Base-by-base conservation (phyloP, 23 tunicate species). In the Halocynthia aurantium region DNA sequence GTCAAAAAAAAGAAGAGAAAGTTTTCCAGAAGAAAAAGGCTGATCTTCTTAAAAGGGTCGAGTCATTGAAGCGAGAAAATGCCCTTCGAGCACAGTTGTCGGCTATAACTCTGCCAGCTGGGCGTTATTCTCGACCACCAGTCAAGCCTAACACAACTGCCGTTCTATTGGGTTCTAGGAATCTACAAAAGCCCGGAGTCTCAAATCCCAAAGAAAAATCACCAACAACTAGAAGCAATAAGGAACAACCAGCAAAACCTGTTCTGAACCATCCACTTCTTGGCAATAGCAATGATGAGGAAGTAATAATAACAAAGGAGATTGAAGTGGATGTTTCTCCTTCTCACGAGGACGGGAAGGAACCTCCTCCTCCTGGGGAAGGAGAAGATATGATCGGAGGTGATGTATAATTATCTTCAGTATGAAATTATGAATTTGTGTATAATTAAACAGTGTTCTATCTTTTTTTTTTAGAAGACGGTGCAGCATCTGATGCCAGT, bases 401-500 rank as follows among this genome's bases (percentile, higher is more conserved):
- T 44, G 61, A 62, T 52, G 91, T 76, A 61, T 81, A 84, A 50
- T 81, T 82, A 7, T 81, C 90, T 19, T 81, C 90, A 11, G 84
- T 82, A 19, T 70, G 76, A 7, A 81, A 80, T 50, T 84, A 79
- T 15, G 80, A 62, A 7, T 84, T 85, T 73, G 69, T 9, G 22
- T 12, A 1, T 68, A n/a, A 19, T 18, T 22, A 68, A 68, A 68
- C 2, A 17, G 4, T n/a, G 22, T 44, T 11, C 22, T 68, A n/a
- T 10, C n/a, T 67, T 0, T n/a, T 75, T 67, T 10, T 69, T 84
- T 0, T 62, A 84, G 93, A 77, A 61, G 83, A 40, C 52, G 93
- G 77, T 13, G 71, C 71, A 10, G 73, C 10, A 19, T 88, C 95
- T 7, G 95, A 88, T 83, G 95, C 84, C 13, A 88, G 95, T 69